Conservation (phyloP, 2,797 vertebrate species). For the Todus mexicanus region DNA sequence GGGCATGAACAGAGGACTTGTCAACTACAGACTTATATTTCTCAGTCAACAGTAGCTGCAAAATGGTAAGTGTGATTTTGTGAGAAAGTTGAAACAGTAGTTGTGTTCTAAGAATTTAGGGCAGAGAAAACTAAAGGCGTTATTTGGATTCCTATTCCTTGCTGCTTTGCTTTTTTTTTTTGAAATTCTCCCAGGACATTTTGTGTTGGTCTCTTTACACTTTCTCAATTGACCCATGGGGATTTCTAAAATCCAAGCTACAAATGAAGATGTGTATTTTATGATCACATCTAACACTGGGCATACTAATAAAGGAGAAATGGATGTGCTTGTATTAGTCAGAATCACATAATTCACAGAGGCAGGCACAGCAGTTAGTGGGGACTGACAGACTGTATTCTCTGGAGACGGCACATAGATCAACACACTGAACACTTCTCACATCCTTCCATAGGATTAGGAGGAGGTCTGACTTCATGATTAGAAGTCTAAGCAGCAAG, state of each 20-base stretch:
- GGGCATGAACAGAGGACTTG: background rate
- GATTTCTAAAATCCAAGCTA: conserved; percentile 25
- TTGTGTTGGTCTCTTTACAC: conserved; percentile 23
- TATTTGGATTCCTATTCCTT: conserved; percentile 30
- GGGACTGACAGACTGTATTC: background rate
- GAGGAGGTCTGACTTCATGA: background rate
- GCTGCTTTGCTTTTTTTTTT: conserved; percentile 43
- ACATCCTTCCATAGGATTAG: background rate
- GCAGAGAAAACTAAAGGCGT: background rate
- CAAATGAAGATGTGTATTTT: background rate
- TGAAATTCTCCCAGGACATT: conserved; percentile 51
- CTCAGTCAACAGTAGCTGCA: background rate
- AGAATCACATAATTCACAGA: background rate
- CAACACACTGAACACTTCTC: background rate
- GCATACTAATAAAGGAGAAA: conserved; percentile 33
- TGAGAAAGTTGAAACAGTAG: background rate
- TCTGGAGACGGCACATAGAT: background rate
- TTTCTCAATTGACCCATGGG: background rate
- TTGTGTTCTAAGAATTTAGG: background rate
- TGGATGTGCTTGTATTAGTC: background rate
- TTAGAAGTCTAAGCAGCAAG: background rate
- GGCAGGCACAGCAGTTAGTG: background rate
- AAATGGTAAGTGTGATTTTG: background rate
- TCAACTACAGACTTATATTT: background rate
- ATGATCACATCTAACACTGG: conserved; percentile 1